Evolutionary conservation across 2,113 vertebrate species (phyloP).

Genomic region (Callionymus lyra): DNA sequence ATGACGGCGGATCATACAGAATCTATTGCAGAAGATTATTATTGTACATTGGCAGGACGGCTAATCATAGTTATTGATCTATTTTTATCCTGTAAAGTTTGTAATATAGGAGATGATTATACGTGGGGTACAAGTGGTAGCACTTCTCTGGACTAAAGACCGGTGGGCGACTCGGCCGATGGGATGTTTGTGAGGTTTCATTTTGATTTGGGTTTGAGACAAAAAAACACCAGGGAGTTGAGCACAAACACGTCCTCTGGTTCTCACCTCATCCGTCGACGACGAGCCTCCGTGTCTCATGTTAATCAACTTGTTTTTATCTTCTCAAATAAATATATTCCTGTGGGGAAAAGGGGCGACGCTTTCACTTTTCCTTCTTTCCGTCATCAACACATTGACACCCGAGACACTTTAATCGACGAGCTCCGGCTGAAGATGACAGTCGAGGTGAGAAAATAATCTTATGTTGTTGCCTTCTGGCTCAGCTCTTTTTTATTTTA

Average conservation of each 20-base stretch:
- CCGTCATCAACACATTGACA: not conserved
- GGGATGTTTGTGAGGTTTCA: too few relatives aligned
- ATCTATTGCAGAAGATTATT: conserved; percentile 57
- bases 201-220: too few relatives aligned
- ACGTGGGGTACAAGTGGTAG: conserved; percentile 31
- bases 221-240: too few relatives aligned
- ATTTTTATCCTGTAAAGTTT: conserved; percentile 77
- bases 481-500: too few relatives aligned
- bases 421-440: too few relatives aligned
- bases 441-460: too few relatives aligned
- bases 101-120: conserved; percentile 63
- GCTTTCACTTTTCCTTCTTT: not conserved
- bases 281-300: conserved; percentile 46
- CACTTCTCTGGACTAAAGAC: too few relatives aligned
- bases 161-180: too few relatives aligned
- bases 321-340: conserved; percentile 58
- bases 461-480: too few relatives aligned
- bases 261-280: too few relatives aligned
- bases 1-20: conserved; percentile 23
- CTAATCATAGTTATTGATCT: conserved; percentile 72
- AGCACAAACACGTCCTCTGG: too few relatives aligned
- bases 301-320: conserved; percentile 62
- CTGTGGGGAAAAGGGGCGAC: conserved; percentile 41
- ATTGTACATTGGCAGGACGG: conserved; percentile 70
- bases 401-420: too few relatives aligned